Conservation (phyloP, 1,140 invertebrate genomes). For the Paralvinella palmiformis region DNA sequence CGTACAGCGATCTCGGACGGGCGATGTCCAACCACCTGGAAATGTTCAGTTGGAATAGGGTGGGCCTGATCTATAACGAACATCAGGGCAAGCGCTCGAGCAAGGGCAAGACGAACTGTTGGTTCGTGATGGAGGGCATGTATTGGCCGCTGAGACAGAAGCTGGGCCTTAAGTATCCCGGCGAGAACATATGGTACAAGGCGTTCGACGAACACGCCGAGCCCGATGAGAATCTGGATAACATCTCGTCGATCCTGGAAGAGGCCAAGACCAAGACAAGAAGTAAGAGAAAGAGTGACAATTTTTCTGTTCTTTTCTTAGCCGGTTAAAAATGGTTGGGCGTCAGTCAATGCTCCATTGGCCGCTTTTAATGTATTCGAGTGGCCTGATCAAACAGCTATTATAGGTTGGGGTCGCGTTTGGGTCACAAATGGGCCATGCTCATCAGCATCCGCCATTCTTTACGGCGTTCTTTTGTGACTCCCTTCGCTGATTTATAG, state of each 20-base stretch:
- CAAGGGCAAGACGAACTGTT: constrained; percentile 26
- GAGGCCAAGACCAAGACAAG: constrained; percentile 63
- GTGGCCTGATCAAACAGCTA: no score
- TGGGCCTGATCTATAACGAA: constrained; percentile 23
- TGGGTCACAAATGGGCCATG: no score
- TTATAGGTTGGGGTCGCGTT: no score
- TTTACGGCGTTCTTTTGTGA: no score
- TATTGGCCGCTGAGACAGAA: neutral
- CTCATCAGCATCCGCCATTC: no score
- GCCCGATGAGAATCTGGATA: neutral
- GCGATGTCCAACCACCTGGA: constrained; percentile 19
- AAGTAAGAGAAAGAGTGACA: no score
- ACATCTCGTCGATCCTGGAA: constrained; percentile 51
- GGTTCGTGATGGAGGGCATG: constrained; percentile 36
- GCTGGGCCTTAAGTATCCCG: neutral
- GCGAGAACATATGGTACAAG: constrained; percentile 12
- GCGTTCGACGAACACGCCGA: constrained; percentile 10
- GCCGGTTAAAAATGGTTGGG: no score
- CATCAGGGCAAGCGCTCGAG: neutral
- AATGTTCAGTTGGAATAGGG: constrained; percentile 23
- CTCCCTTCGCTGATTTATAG: no score
- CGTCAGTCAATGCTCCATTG: no score
- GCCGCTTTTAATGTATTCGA: no score
- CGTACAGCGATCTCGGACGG: constrained; percentile 52
- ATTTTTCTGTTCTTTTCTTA: no score